Percentiles rank a stretch among this genome's conserved stretches.
Conservation (phyloP, 2,888 invertebrate species). For the Mycalesis mineus region DNA sequence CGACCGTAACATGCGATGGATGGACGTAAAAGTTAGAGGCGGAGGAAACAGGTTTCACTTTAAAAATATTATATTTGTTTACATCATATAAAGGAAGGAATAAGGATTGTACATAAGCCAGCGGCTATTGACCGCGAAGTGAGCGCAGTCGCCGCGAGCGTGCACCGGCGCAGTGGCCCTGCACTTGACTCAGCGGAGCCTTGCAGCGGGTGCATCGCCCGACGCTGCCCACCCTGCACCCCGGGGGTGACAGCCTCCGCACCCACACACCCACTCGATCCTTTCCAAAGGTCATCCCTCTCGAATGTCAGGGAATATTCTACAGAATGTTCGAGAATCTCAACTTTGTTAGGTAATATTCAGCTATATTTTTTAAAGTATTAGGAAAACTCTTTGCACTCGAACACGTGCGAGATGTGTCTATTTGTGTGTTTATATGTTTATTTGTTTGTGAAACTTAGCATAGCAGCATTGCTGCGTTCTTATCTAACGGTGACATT, state of each 20-base stretch:
- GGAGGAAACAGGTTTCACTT: too few species aligned
- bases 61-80: too few species aligned
- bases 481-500: too few species aligned
- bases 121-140: conserved; percentile 59
- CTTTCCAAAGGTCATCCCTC: conserved; percentile 43
- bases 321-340: not conserved
- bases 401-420: not conserved
- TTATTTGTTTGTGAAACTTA: too few species aligned
- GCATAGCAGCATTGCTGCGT: too few species aligned
- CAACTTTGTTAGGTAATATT: not conserved
- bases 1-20: too few species aligned
- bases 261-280: conserved; percentile 35
- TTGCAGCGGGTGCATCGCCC: conserved; percentile 61
- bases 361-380: too few species aligned
- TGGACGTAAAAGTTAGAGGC: too few species aligned
- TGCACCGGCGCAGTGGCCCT: conserved; percentile 65
- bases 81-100: too few species aligned
- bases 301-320: conserved; percentile 27
- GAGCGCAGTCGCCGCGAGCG: conserved; percentile 49
- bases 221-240: conserved; percentile 39
- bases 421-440: too few species aligned
- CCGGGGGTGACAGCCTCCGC: conserved; percentile 31
- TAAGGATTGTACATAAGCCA: conserved; percentile 1
- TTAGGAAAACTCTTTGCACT: not conserved
- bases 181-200: conserved; percentile 60